A percentile compares a stretch with the other conserved stretches of the same genome.
Evolutionary conservation across 2,113 vertebrate species (phyloP).

Genomic region (Podarcis raffonei): DNA sequence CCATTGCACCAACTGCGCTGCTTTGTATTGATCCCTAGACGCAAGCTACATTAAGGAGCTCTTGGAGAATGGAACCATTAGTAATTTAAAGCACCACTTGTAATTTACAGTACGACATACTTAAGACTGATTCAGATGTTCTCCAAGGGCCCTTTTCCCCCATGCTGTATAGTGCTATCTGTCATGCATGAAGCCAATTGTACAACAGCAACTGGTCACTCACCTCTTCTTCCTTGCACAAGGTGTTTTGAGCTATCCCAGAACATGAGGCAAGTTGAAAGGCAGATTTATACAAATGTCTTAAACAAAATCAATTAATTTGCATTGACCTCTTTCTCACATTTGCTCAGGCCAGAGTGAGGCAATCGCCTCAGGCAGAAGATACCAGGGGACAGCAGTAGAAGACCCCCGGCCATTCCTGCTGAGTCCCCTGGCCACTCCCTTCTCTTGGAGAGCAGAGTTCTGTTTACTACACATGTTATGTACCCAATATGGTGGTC

Average conservation of each 20-base stretch:
- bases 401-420: too few relatives aligned
- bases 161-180: neutral
- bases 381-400: too few relatives aligned
- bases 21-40: slow-evolving; percentile 6
- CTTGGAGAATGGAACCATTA: slow-evolving; percentile 4
- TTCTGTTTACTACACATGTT: too few relatives aligned
- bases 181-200: neutral
- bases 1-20: slow-evolving; percentile 13
- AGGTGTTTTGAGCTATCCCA: neutral
- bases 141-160: neutral
- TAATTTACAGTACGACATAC: neutral
- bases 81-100: slow-evolving; percentile 38
- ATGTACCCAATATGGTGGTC: too few relatives aligned
- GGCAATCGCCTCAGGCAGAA: too few relatives aligned
- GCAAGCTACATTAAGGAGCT: neutral
- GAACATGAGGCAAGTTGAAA: neutral
- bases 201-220: neutral
- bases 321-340: neutral
- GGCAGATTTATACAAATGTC: neutral
- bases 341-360: too few relatives aligned
- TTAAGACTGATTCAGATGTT: neutral
- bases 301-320: neutral
- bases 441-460: too few relatives aligned
- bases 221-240: neutral
- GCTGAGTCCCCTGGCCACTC: too few relatives aligned